These are phyloP conservation scores for Agrochola circellaris DNA, from an alignment of 2,888 invertebrate genomes.

Conservation along the genomic window DNA sequence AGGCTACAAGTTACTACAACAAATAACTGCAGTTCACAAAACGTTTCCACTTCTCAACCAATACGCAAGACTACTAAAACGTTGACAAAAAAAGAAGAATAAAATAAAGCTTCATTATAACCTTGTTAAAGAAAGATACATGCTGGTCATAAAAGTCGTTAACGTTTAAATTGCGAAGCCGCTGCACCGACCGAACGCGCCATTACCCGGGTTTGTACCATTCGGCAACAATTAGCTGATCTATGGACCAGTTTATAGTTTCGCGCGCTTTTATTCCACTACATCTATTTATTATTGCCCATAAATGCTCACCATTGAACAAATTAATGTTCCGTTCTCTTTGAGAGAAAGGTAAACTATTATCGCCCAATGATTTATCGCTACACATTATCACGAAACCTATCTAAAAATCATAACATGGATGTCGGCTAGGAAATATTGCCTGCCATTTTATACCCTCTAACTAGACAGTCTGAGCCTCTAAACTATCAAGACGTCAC, in stretches of 20 bases:
- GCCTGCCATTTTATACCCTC: constrained; percentile 53
- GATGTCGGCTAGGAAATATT: constrained; percentile 45
- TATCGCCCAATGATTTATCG: constrained; percentile 58
- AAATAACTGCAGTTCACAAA: constrained; percentile 30
- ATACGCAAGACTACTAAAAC: constrained; percentile 38
- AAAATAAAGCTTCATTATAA: constrained; percentile 69
- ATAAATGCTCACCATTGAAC: constrained; percentile 59
- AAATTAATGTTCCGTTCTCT: constrained; percentile 55
- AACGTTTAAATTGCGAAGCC: constrained; percentile 75
- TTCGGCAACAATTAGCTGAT: constrained; percentile 74
- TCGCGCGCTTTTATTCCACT: constrained; percentile 57
- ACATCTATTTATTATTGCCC: constrained; percentile 48
- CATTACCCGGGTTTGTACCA: constrained; percentile 74
- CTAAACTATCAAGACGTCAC: constrained; percentile 56
- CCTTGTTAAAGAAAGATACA: constrained; percentile 71
- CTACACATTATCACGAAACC: constrained; percentile 56
- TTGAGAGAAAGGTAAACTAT: constrained; percentile 54
- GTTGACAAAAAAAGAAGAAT: constrained; percentile 40
- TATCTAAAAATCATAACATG: constrained; percentile 51
- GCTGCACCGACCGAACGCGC: constrained; percentile 71
- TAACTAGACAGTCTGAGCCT: constrained; percentile 55
- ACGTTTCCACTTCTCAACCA: constrained; percentile 30
- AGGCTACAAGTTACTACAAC: not conserved
- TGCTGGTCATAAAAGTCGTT: constrained; percentile 77
- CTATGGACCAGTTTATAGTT: constrained; percentile 65